Percentiles rank a stretch among this genome's conserved stretches.
Evolutionary conservation across 2,888 invertebrate species (phyloP).

Genomic region (Neelides folsomi): DNA sequence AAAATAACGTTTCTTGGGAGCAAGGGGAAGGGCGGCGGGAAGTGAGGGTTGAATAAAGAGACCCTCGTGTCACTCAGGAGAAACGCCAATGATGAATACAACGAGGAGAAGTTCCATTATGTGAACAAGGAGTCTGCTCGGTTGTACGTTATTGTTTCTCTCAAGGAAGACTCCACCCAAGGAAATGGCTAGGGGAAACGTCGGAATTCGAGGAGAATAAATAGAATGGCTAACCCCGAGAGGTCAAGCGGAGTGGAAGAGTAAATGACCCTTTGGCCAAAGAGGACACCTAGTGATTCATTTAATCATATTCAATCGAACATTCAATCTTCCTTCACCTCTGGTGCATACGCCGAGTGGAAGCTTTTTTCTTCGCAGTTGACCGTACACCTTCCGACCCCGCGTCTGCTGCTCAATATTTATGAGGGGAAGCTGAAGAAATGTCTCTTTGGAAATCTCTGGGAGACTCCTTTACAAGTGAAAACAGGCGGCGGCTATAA

Average conservation of each 20-base stretch:
- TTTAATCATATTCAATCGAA: conserved; percentile 16
- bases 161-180: background rate
- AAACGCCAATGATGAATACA: background rate
- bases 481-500: too few species aligned
- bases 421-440: too few species aligned
- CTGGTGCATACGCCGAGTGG: background rate
- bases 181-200: conserved; percentile 4
- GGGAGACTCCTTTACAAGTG: too few species aligned
- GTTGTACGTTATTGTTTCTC: background rate
- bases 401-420: background rate
- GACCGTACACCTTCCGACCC: background rate
- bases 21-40: background rate
- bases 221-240: background rate
- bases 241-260: conserved; percentile 10
- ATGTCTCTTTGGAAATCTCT: too few species aligned
- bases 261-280: conserved; percentile 12
- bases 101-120: background rate
- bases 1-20: conserved; percentile 3
- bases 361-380: too few species aligned
- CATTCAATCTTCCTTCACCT: conserved; percentile 9
- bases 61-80: background rate
- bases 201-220: conserved; percentile 1
- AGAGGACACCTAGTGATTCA: conserved; percentile 17
- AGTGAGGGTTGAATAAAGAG: background rate
- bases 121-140: background rate